phyloP scores from a whole-genome alignment of 2,113 vertebrate genomes.

The Petromus typicus region DNA sequence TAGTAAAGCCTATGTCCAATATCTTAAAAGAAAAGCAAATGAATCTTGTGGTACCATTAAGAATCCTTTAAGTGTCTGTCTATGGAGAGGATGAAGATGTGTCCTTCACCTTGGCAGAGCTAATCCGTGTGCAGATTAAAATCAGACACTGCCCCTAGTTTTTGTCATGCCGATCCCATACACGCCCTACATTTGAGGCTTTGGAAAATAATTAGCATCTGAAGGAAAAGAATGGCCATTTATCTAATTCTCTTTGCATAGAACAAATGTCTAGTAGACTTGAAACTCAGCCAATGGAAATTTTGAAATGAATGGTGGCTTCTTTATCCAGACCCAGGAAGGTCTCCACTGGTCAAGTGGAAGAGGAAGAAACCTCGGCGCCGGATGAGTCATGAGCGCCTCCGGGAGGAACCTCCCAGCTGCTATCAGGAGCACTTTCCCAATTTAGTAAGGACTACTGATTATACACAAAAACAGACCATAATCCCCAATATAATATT shows the following conservation, averaged over 20 bases:
- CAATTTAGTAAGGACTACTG: slow-evolving; percentile 5
- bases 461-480: background rate
- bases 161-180: background rate
- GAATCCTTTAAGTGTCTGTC: slow-evolving; percentile 5
- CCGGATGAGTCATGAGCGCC: background rate
- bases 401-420: background rate
- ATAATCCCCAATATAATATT: slow-evolving; percentile 41
- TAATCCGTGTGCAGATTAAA: background rate
- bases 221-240: background rate
- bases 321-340: background rate
- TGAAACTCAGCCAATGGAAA: background rate
- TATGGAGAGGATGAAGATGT: background rate
- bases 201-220: background rate
- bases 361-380: background rate
- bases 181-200: background rate
- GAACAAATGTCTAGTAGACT: background rate
- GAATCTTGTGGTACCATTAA: background rate
- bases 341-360: background rate
- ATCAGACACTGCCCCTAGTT: background rate
- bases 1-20: background rate
- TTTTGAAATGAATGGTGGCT: background rate
- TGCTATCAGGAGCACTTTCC: slow-evolving; percentile 45
- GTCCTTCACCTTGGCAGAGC: background rate
- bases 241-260: background rate
- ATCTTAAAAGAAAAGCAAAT: background rate